Conservation (phyloP, 2,888 invertebrate species). For the Celastrina argiolus region DNA sequence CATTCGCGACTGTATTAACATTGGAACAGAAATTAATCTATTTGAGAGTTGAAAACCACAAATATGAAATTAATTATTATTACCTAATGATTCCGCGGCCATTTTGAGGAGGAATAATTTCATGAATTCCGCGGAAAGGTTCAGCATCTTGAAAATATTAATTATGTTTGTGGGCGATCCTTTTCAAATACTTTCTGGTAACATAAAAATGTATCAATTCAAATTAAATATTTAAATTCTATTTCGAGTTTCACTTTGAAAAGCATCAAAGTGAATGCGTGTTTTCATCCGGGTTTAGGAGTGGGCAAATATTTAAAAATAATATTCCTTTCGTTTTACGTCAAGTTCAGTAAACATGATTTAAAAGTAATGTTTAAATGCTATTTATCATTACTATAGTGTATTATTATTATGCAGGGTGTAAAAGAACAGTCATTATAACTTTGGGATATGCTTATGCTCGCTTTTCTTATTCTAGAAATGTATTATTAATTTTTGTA, state of each 20-base stretch:
- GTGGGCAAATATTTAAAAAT: background rate
- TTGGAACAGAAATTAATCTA: too few species aligned
- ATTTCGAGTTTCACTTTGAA: background rate
- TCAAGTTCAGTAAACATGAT: too few species aligned
- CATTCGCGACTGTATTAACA: too few species aligned
- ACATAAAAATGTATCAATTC: background rate
- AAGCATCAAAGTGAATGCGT: background rate
- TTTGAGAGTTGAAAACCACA: too few species aligned
- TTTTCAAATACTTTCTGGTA: background rate
- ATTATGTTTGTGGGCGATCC: background rate
- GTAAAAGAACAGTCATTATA: too few species aligned
- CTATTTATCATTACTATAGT: too few species aligned
- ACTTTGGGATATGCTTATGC: too few species aligned
- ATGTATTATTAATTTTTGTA: too few species aligned
- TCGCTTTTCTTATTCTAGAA: too few species aligned
- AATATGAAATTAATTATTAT: background rate
- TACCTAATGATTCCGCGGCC: background rate
- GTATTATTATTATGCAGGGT: too few species aligned
- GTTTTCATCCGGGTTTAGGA: background rate
- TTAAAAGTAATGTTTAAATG: too few species aligned
- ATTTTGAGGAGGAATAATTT: background rate
- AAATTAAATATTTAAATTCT: background rate
- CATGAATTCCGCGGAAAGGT: background rate
- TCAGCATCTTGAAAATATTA: background rate
- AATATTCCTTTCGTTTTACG: too few species aligned